Evolutionary conservation across 2,888 invertebrate species (phyloP), one percentile per base, ranked within the genome.

Genomic region (Polylopha cassiicola): DNA sequence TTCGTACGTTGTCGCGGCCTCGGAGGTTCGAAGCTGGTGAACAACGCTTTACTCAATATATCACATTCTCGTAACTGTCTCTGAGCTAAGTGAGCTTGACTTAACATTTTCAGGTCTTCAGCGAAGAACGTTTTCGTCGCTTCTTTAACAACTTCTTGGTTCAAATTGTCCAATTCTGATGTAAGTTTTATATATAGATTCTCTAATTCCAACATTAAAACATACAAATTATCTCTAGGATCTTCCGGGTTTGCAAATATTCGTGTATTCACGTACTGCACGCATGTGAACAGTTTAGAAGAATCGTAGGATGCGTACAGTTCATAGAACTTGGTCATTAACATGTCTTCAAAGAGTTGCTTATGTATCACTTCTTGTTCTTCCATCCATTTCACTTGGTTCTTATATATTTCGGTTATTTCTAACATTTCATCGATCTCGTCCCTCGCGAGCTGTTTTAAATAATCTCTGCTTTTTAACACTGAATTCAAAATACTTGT

Each of bases 211-310:
- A 18, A 22, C 45, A 55, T 56, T 9, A 66, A 37, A 3, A 49
- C 22, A 3, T 26, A 14, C 3, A 61, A 39, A 26, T 37, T 51
- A 21, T 67, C 65, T 29, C 51, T 61, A 4, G 60, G 61, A 30
- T 69, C 67, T 30, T 56, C 60, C 3, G 45, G 36, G 13, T 39
- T 37, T 0, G 41, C 43, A 30, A 61, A 59, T 7, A 65, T 20
- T 15, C 41, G 51, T 3, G 42, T 47, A 28, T 59, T 51, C 0
- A 53, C 58, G 28, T 51, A 65, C 26, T 64, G 64, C 1, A 68
- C 26, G 30, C 61, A 64, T 7, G 59, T 66, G 30, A 57, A 60
- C 10, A 67, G 30, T 39, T 66, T 64, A 1, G 37, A 51, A 1
- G 44, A 48, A 1, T 63, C 55, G 16, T 53, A 53, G 0, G 64